Evolutionary conservation across 2,113 vertebrate genomes (phyloP).

Genomic region (Osmerus eperlanus): DNA sequence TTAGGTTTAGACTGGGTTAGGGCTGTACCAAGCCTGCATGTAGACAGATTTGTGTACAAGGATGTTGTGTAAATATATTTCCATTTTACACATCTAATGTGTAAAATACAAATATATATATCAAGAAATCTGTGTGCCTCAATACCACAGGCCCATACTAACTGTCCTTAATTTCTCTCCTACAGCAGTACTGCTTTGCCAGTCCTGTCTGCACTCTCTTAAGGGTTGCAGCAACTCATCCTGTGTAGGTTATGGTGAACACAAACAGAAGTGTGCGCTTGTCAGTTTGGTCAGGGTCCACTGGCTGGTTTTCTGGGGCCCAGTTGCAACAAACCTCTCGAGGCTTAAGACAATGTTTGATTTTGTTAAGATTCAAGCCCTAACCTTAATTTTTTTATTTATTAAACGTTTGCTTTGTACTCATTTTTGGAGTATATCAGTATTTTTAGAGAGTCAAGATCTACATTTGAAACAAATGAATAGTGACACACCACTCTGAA

Average conservation of each 20-base stretch:
- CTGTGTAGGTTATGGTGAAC: constrained; percentile 99
- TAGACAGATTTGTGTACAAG: constrained; percentile 77
- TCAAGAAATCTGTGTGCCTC: constrained; percentile 83
- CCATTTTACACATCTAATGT: constrained; percentile 87
- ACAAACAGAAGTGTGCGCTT: constrained; percentile 88
- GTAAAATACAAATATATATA: constrained; percentile 93
- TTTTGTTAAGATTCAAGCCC: not conserved
- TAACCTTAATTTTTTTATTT: constrained; percentile 9
- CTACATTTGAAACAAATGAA: constrained; percentile 11
- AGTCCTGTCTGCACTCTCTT: constrained; percentile 99
- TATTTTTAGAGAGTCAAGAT: constrained; percentile 36
- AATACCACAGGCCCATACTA: constrained; percentile 99
- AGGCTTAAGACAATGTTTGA: not conserved
- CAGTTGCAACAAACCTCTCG: constrained; percentile 11
- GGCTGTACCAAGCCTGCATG: constrained; percentile 82
- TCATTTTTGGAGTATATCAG: not conserved
- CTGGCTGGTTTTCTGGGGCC: constrained; percentile 76
- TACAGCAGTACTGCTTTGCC: constrained; percentile 99
- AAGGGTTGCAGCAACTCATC: constrained; percentile 99
- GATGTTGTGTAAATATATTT: constrained; percentile 83
- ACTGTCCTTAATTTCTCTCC: constrained; percentile 99
- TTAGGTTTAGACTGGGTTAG: constrained; percentile 36
- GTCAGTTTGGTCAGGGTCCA: constrained; percentile 82
- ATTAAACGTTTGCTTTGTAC: not conserved
- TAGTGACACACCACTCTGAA: not conserved